Base-by-base conservation (phyloP, 2,888 invertebrate species). In the Ceraclea dissimilis region DNA sequence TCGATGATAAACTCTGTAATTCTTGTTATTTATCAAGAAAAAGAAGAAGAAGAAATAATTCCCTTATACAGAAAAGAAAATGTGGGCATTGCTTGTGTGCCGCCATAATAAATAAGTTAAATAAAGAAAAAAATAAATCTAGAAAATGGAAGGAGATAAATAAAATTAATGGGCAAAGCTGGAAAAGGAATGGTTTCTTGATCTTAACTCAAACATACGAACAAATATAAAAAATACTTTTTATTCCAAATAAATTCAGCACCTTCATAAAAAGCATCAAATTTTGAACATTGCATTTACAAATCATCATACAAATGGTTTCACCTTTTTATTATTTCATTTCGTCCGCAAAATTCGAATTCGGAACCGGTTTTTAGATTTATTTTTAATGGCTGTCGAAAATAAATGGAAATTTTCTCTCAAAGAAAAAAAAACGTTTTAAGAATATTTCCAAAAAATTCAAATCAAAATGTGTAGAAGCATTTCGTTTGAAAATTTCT, bases 301-400 rank as follows among this genome's bases (percentile, higher is more conserved):
- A 6, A 6, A 5, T n/a, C 13, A 43, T 11, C 16, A 13, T 39
- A 39, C 16, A 13, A 39, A 39, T n/a, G 13, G 39, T 39, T 39
- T n/a, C 2, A 13, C 13, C 13, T 39, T 39, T 39, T 39, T 39
- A 39, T 13, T 8, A 39, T 39, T 13, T 39, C 39, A 26, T 26
- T 26, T 26, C 26, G 26, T 26, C 26, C 10, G 4, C 10, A 26
- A 10, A 26, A 10, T 26, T 26, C 26, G 10, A 26, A 26, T 22
- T 49, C 18, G 13, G 49, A 22, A 34, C 20, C n/a, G 47, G 59
- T 43, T 51, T 54, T 67, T 63, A 69, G 70, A 72, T 72, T 71
- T 73, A 74, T 73, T 69, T 67, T 66, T 71, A 74, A 74, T 73
- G 71, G 72, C 71, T 69, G 71, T 68, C 69, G 65, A 68, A 70